These are phyloP conservation scores for Beris chalybata DNA, from an alignment of 2,888 invertebrate genomes.

Conservation along the genomic window DNA sequence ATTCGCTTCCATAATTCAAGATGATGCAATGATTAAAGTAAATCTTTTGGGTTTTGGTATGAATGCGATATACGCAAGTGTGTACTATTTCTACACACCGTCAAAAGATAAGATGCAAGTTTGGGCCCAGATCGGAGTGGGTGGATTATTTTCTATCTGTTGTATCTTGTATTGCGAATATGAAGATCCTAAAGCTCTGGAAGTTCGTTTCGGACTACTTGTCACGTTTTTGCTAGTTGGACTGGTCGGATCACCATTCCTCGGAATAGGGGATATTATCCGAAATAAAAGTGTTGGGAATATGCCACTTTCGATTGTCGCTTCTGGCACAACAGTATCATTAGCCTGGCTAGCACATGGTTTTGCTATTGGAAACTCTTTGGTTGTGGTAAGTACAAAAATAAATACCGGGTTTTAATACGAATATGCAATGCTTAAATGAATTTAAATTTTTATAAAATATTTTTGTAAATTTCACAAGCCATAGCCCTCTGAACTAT, in stretches of 20 bases:
- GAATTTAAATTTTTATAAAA: not conserved
- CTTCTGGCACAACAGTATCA: constrained; percentile 76
- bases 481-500: too few species aligned
- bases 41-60: constrained; percentile 74
- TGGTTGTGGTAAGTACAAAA: constrained; percentile 48
- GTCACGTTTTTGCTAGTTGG: constrained; percentile 69
- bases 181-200: constrained; percentile 67
- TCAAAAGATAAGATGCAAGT: constrained; percentile 59
- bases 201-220: constrained; percentile 71
- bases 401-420: not conserved
- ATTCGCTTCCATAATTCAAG: constrained; percentile 72
- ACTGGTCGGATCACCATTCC: constrained; percentile 71
- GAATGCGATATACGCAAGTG: constrained; percentile 66
- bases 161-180: constrained; percentile 66
- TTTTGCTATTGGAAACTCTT: constrained; percentile 49
- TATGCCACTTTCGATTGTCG: constrained; percentile 85
- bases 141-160: constrained; percentile 61
- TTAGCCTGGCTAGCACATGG: constrained; percentile 52
- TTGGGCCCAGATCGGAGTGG: constrained; percentile 62
- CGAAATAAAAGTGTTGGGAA: constrained; percentile 79
- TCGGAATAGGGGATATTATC: constrained; percentile 73
- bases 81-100: constrained; percentile 69
- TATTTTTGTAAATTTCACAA: too few species aligned
- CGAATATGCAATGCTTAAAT: not conserved
- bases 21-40: constrained; percentile 75